Evolutionary conservation across 2,797 vertebrate species (phyloP).

Genomic region (Neoniphon sammara): DNA sequence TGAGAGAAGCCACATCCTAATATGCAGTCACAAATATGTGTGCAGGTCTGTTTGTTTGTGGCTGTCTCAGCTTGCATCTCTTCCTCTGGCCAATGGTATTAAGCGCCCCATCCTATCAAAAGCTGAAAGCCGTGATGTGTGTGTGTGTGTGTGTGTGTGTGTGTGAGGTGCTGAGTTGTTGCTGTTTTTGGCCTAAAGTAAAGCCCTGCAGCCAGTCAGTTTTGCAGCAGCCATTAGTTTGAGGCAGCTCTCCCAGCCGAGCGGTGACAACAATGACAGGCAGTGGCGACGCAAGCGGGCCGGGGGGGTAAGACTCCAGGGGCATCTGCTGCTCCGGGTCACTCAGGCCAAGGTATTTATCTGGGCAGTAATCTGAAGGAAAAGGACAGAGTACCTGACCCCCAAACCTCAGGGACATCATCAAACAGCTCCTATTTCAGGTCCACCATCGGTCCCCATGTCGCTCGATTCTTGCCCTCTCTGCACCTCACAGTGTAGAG

Average conservation of each 20-base stretch:
- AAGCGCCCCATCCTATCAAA: neutral
- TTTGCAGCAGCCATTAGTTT: slow-evolving; percentile 65
- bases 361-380: slow-evolving; percentile 63
- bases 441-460: slow-evolving; percentile 20
- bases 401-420: slow-evolving; percentile 63
- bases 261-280: slow-evolving; percentile 60
- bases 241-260: slow-evolving; percentile 49
- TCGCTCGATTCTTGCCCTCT: slow-evolving; percentile 15
- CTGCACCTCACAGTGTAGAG: slow-evolving; percentile 12
- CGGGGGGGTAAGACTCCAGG: slow-evolving; percentile 34
- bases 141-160: slow-evolving; percentile 7
- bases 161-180: slow-evolving; percentile 25
- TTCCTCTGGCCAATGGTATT: neutral
- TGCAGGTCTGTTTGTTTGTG: slow-evolving; percentile 2
- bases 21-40: neutral
- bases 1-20: neutral
- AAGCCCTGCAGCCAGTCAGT: slow-evolving; percentile 46
- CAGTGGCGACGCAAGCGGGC: slow-evolving; percentile 44
- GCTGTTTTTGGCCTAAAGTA: slow-evolving; percentile 50
- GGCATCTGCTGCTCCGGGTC: slow-evolving; percentile 55
- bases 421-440: slow-evolving; percentile 57
- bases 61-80: neutral
- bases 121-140: slow-evolving; percentile 20
- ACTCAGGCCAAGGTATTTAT: slow-evolving; percentile 63
- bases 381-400: slow-evolving; percentile 58